Conservation (phyloP, 2,797 vertebrate genomes). For the Aotus griseimembra region DNA sequence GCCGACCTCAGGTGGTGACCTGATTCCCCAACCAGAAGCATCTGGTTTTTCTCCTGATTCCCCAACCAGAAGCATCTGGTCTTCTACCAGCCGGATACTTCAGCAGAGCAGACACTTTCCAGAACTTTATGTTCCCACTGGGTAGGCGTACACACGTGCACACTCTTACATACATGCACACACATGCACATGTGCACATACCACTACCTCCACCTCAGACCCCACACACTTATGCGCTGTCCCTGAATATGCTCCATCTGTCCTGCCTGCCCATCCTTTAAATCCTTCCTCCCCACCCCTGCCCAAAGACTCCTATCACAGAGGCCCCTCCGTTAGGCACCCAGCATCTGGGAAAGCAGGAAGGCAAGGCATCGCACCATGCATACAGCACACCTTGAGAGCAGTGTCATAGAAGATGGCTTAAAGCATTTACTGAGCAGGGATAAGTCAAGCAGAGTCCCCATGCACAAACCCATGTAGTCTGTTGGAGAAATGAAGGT, state of each 20-base stretch:
- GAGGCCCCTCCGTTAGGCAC: neutral
- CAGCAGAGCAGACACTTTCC: neutral
- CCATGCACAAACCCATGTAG: neutral
- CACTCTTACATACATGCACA: too few relatives aligned
- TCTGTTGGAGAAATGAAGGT: neutral
- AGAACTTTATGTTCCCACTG: neutral
- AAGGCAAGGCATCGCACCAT: neutral
- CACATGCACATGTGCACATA: too few relatives aligned
- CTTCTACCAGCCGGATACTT: neutral
- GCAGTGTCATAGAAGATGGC: neutral
- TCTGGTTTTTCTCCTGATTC: neutral
- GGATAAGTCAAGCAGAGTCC: neutral
- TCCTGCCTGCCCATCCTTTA: neutral
- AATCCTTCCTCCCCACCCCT: too few relatives aligned
- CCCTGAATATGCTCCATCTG: neutral
- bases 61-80: too few relatives aligned
- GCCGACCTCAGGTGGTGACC: neutral
- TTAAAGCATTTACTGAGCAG: neutral
- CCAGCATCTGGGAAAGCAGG: neutral
- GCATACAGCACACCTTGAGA: neutral
- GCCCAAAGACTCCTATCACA: neutral
- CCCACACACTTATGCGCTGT: neutral
- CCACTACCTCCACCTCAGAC: neutral
- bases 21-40: too few relatives aligned
- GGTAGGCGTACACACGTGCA: fast-evolving